Base-by-base conservation (phyloP, 2,888 invertebrate genomes). In the Lordiphosa andalusiaca region DNA sequence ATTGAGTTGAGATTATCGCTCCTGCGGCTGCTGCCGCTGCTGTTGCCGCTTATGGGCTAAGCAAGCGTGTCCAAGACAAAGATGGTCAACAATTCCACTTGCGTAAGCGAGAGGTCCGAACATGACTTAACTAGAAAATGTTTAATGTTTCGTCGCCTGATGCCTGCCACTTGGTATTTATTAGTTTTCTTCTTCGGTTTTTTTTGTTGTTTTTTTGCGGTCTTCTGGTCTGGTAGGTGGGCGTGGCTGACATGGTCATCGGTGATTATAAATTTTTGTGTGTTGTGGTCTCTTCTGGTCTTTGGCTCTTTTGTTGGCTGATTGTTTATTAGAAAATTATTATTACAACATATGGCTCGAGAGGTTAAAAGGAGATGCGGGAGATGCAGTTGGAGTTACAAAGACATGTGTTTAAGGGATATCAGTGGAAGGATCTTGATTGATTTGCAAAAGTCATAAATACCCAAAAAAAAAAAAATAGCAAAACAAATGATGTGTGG, bases 221-320 rank as follows among this genome's bases (percentile, higher is more conserved):
- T 40, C 42, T 41, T 36, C 55, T 60, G 40, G 52, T 53, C 37
- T 40, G 64, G 62, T 62, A 56, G 69, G 67, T 74, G 72, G 86
- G 86, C 86, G 86, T 85, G 65, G 40, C 50, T 71, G 69, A 86
- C 84, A 86, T 82, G 84, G 71, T 73, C 82, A 84, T 74, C 84
- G 75, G 68, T 75, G 64, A 73, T 74, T 85, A 85, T 83, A 78
- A 76, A 84, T 83, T 86, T 82, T 44, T 53, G 46, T 62, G 59
- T 47, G 48, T 68, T 61, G 53, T 44, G 53, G 58, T 40, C 9
- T 40, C 25, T 23, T 12, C 42, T 42, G 21, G 23, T 19, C 41
- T 41, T 42, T n/a, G n/a, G 46, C 33, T 47, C 12, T 12, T 42
- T 16, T 33, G 16, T 33, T 25, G 46, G 35, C 33, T 46, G 33